phyloP scores from a whole-genome alignment of 64 coral and sea anemone genomes.

The Montipora efflorescens region DNA sequence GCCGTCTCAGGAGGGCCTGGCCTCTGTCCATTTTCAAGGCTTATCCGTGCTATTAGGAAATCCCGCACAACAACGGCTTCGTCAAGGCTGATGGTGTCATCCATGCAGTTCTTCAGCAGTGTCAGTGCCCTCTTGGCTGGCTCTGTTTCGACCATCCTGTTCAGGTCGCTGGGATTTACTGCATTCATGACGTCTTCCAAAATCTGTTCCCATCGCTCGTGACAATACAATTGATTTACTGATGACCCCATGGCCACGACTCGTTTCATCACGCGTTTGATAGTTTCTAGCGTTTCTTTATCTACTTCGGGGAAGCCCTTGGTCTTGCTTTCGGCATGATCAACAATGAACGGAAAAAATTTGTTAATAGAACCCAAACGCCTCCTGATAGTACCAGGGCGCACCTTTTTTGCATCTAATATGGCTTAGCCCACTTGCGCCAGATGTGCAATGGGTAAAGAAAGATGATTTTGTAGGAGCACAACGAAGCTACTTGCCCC shows the following conservation, averaged over 20 bases:
- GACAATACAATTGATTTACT: too few species aligned
- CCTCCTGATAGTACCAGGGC: background rate
- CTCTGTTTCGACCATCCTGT: background rate
- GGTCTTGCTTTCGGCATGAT: background rate
- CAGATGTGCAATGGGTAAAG: background rate
- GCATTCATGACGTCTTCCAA: background rate
- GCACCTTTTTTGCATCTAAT: background rate
- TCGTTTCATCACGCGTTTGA: background rate
- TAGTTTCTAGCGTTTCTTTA: background rate
- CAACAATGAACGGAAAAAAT: background rate
- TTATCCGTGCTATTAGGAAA: background rate
- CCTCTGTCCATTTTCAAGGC: background rate
- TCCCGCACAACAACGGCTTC: background rate
- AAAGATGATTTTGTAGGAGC: constrained; percentile 3
- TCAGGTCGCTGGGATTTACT: background rate
- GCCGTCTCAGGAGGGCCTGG: background rate
- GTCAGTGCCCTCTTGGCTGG: background rate
- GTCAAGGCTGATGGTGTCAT: too few species aligned
- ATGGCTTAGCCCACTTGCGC: background rate
- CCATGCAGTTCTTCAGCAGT: background rate
- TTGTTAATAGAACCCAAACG: background rate
- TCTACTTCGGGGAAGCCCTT: background rate
- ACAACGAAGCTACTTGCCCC: background rate
- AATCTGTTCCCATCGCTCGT: too few species aligned
- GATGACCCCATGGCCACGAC: background rate